These are phyloP conservation scores for Temnopleurus reevesii DNA, from an alignment of 53 echinoderm and acorn worm genomes.

Conservation along the genomic window DNA sequence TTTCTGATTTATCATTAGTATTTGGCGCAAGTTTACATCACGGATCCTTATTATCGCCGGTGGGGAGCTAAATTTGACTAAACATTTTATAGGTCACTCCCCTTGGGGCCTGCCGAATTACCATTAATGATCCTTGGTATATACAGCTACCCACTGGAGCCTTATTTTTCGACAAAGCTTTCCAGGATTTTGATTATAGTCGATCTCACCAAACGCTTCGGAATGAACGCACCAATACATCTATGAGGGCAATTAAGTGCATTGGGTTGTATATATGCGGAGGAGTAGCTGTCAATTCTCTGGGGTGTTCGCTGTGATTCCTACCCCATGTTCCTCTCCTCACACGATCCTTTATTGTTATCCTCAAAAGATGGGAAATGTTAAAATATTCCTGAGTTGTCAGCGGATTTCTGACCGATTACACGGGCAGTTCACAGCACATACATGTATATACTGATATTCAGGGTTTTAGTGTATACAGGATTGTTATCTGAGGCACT, in stretches of 20 bases:
- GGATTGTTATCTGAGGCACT: no score
- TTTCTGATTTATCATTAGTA: background rate
- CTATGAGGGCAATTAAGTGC: background rate
- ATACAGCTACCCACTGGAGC: background rate
- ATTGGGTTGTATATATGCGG: background rate
- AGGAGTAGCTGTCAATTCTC: background rate
- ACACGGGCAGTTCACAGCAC: slow-evolving; percentile 1
- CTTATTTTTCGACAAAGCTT: background rate
- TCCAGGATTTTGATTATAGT: background rate
- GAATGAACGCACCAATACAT: background rate
- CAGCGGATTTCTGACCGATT: slow-evolving; percentile 37
- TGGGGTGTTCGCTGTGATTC: background rate
- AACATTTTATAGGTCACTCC: background rate
- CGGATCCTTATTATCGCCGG: background rate
- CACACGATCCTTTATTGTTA: background rate
- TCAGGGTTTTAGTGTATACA: no score
- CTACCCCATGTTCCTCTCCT: background rate
- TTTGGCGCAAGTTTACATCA: background rate
- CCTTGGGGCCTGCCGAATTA: background rate
- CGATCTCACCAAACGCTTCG: background rate
- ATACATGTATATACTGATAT: no score
- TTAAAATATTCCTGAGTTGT: background rate
- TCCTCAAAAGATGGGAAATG: background rate
- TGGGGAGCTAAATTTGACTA: background rate
- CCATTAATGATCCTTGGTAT: background rate